Evolutionary conservation across 2,797 vertebrate genomes (phyloP).

Genomic region (Vultur gryphus): DNA sequence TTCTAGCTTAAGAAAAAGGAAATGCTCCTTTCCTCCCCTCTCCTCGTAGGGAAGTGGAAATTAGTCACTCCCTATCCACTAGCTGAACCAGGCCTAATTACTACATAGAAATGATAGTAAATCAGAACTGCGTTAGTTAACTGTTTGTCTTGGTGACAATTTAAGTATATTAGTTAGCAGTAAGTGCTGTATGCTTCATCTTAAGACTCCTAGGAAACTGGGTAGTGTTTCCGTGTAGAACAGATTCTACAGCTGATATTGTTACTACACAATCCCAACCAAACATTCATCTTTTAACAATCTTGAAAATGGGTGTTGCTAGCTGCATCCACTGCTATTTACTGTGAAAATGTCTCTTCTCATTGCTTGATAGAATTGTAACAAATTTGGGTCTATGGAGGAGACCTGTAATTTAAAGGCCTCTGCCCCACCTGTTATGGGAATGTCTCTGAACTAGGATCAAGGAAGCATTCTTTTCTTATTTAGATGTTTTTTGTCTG

Average conservation of each 20-base stretch:
- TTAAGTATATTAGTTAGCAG: not conserved
- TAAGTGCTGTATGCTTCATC: not conserved
- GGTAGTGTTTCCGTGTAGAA: not conserved
- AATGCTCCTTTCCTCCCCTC: not conserved
- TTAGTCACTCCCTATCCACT: not conserved
- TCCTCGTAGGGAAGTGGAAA: not conserved
- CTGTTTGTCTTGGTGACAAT: not conserved
- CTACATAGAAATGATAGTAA: not conserved
- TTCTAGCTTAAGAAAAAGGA: not conserved
- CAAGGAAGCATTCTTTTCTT: conserved; percentile 61
- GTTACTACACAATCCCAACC: not conserved
- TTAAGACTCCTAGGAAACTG: not conserved
- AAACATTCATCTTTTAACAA: not conserved
- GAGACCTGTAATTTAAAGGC: conserved; percentile 29
- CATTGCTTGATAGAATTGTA: not conserved
- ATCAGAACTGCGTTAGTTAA: not conserved
- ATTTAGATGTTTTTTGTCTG: conserved; percentile 24
- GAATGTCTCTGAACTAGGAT: conserved; percentile 65
- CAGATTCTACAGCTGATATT: not conserved
- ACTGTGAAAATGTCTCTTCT: not conserved
- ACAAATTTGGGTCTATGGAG: not conserved
- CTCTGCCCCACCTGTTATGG: conserved; percentile 56
- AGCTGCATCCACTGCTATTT: not conserved
- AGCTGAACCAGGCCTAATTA: not conserved
- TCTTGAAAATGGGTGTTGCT: not conserved